These are phyloP conservation scores for Actinostola sp. DNA, from an alignment of 92 coral and sea anemone genomes.

Conservation along the genomic window DNA sequence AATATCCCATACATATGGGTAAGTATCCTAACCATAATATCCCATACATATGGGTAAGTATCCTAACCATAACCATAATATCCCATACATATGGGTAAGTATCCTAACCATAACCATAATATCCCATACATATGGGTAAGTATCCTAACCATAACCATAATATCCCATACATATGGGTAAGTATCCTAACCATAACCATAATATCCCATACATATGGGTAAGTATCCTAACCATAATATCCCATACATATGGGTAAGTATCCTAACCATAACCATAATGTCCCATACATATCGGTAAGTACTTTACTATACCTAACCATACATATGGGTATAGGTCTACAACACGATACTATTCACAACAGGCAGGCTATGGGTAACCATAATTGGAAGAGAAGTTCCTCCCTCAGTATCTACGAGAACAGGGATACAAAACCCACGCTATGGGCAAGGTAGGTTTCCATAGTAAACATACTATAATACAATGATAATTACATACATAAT, in stretches of 20 bases:
- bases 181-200: too few species aligned
- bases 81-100: too few species aligned
- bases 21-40: too few species aligned
- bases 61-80: background rate
- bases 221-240: slow-evolving; percentile 90
- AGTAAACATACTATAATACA: background rate
- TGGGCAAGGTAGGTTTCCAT: slow-evolving; percentile 79
- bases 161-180: too few species aligned
- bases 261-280: background rate
- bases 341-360: slow-evolving; percentile 91
- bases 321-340: slow-evolving; percentile 66
- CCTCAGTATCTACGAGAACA: slow-evolving; percentile 78
- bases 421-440: slow-evolving; percentile 90
- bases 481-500: background rate
- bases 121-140: background rate
- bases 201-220: slow-evolving; percentile 93
- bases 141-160: background rate
- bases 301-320: background rate
- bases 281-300: too few species aligned
- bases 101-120: too few species aligned
- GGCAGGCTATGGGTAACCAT: slow-evolving; percentile 92
- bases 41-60: background rate
- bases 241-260: slow-evolving; percentile 52
- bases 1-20: too few species aligned
- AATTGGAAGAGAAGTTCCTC: slow-evolving; percentile 83